Conservation (phyloP, 2,113 vertebrate genomes). For the Rousettus leschenaultii region DNA sequence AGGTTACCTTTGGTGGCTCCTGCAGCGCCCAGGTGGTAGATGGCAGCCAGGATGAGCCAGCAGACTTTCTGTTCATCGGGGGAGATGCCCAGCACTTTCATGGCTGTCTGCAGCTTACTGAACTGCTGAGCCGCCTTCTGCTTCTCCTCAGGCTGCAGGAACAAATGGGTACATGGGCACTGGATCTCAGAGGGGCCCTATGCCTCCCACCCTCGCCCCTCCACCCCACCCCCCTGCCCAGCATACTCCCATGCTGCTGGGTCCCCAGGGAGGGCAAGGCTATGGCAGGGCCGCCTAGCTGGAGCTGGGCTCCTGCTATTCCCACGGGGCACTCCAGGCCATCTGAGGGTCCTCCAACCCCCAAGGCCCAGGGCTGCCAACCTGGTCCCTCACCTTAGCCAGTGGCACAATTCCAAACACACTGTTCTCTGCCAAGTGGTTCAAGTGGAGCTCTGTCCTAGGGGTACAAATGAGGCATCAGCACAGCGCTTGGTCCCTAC, state of each 20-base stretch:
- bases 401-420: slow-evolving; percentile 91
- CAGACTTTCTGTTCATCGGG: slow-evolving; percentile 92
- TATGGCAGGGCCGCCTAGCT: neutral
- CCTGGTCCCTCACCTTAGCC: slow-evolving; percentile 86
- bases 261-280: neutral
- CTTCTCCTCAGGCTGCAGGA: slow-evolving; percentile 89
- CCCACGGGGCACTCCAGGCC: neutral
- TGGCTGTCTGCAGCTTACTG: slow-evolving; percentile 94
- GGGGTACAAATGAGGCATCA: slow-evolving; percentile 6
- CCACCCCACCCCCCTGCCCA: neutral
- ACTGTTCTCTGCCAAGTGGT: slow-evolving; percentile 94
- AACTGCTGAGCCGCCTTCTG: slow-evolving; percentile 95
- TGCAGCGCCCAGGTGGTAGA: slow-evolving; percentile 95
- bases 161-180: rapidly evolving
- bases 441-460: slow-evolving; percentile 98
- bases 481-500: rapidly evolving
- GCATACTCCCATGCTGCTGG: neutral
- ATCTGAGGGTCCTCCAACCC: neutral
- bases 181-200: neutral
- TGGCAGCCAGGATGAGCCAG: slow-evolving; percentile 90
- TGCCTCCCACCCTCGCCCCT: no score
- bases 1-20: slow-evolving; percentile 96
- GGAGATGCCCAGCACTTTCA: slow-evolving; percentile 96
- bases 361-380: neutral
- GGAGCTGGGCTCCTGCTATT: neutral